Conservation (phyloP, 2,888 invertebrate species). For the Habrosyne pyritoides region DNA sequence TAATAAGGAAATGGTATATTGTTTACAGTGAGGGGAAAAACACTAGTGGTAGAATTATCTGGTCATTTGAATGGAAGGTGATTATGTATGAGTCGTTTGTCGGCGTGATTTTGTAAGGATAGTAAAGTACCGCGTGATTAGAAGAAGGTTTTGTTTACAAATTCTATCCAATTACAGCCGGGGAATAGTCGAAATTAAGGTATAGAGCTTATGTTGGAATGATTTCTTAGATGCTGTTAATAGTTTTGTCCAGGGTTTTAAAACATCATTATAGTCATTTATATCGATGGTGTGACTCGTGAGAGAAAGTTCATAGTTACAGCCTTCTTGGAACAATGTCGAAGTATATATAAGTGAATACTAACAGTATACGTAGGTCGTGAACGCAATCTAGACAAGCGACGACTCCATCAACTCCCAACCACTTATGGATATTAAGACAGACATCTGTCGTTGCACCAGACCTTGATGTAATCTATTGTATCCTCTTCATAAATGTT, state of each 20-base stretch:
- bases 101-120: neutral
- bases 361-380: neutral
- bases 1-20: neutral
- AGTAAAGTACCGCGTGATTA: no score
- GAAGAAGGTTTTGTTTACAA: no score
- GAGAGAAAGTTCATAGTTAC: no score
- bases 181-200: no score
- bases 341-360: neutral
- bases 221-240: no score
- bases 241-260: no score
- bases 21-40: neutral
- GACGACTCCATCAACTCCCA: conserved; percentile 12
- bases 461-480: conserved; percentile 63
- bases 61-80: neutral
- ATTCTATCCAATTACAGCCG: no score
- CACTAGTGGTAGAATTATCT: neutral
- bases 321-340: neutral
- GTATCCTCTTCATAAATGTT: conserved; percentile 53
- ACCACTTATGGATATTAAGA: conserved; percentile 54
- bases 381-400: neutral
- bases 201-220: no score
- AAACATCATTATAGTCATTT: no score
- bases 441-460: conserved; percentile 55
- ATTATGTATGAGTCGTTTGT: neutral
- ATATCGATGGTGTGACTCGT: no score